Conservation (phyloP, 1,140 invertebrate genomes). For the Drosophila murphyi region DNA sequence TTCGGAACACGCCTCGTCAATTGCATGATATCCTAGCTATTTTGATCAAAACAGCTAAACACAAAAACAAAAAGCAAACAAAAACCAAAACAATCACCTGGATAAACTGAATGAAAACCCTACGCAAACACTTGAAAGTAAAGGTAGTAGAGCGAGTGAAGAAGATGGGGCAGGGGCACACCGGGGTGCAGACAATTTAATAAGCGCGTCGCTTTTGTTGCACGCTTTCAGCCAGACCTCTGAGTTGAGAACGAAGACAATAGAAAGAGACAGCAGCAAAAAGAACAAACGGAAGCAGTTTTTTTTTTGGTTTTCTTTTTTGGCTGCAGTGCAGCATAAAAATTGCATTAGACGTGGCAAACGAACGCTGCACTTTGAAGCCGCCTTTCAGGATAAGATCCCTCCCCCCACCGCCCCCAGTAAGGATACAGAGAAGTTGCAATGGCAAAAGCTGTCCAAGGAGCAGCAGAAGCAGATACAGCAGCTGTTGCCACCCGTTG, state of each 20-base stretch:
- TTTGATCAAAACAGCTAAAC: slow-evolving; percentile 63
- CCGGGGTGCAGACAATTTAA: slow-evolving; percentile 60
- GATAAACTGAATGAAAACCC: slow-evolving; percentile 28
- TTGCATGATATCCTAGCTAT: slow-evolving; percentile 64
- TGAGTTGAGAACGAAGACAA: slow-evolving; percentile 51
- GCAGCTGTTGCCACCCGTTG: slow-evolving; percentile 18
- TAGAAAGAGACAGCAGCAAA: slow-evolving; percentile 24
- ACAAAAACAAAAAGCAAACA: slow-evolving; percentile 7
- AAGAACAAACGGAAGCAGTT: slow-evolving; percentile 55
- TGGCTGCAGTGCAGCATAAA: slow-evolving; percentile 71
- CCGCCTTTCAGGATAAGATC: background rate
- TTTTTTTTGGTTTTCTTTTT: slow-evolving; percentile 14
- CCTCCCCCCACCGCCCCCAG: too few relatives aligned
- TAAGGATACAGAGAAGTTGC: background rate
- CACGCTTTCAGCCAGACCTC: slow-evolving; percentile 14
- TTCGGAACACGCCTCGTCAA: slow-evolving; percentile 34
- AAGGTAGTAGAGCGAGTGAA: background rate
- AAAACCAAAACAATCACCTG: background rate
- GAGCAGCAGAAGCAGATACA: background rate
- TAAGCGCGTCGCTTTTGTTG: slow-evolving; percentile 59
- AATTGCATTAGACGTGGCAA: slow-evolving; percentile 73
- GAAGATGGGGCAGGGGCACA: background rate
- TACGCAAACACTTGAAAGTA: slow-evolving; percentile 10
- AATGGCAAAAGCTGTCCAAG: background rate
- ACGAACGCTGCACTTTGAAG: slow-evolving; percentile 50